Percentiles rank a stretch among this genome's conserved stretches.
Conservation (phyloP, 2,113 vertebrate genomes). For the Sander vitreus region DNA sequence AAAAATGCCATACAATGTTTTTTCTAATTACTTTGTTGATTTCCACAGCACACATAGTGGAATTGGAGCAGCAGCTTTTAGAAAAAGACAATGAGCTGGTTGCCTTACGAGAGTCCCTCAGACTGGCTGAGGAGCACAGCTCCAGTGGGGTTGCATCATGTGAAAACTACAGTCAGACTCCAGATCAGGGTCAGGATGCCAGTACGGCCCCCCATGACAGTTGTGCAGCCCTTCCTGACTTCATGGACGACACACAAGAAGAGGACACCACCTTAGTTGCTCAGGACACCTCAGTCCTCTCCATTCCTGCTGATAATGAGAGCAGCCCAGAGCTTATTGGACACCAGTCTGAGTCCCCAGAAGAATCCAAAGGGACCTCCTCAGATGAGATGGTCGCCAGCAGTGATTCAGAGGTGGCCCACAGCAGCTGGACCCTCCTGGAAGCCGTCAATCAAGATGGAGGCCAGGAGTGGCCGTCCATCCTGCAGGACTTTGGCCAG, state of each 20-base stretch:
- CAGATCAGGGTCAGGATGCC: conserved; percentile 30
- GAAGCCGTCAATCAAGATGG: conserved; percentile 85
- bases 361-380: conserved; percentile 81
- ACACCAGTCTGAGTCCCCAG: conserved; percentile 81
- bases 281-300: conserved; percentile 76
- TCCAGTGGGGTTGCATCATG: conserved; percentile 42
- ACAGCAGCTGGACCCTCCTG: conserved; percentile 86
- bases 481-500: conserved; percentile 76
- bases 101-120: conserved; percentile 72
- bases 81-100: conserved; percentile 79
- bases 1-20: neutral
- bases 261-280: conserved; percentile 81
- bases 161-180: conserved; percentile 39
- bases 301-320: conserved; percentile 71
- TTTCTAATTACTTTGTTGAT: neutral
- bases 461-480: conserved; percentile 81
- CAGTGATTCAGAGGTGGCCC: conserved; percentile 86
- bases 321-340: conserved; percentile 80
- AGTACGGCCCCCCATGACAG: conserved; percentile 1
- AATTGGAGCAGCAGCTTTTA: conserved; percentile 75
- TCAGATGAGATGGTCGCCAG: conserved; percentile 87
- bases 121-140: conserved; percentile 69
- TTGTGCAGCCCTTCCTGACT: conserved; percentile 39
- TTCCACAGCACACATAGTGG: conserved; percentile 57
- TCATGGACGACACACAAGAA: conserved; percentile 71